Evolutionary conservation across 2,888 invertebrate genomes (phyloP).

Genomic region (Sepiola atlantica): DNA sequence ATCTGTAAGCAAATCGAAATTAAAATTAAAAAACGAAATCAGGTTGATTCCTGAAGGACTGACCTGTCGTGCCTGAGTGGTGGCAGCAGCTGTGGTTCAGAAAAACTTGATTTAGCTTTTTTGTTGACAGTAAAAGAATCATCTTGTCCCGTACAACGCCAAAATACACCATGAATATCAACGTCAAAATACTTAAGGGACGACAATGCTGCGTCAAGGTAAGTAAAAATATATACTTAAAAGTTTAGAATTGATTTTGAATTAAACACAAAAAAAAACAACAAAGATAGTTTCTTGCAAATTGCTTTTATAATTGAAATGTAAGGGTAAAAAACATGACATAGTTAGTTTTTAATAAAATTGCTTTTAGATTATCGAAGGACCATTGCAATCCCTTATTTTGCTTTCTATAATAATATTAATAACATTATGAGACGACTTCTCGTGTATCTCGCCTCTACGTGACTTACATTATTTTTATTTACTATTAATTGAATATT

Average conservation of each 20-base stretch:
- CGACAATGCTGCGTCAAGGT: slow-evolving; percentile 60
- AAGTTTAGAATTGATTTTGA: not conserved
- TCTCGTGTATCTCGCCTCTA: no score
- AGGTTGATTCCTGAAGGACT: not conserved
- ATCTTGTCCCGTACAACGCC: not conserved
- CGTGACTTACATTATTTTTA: no score
- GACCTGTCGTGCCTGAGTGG: not conserved
- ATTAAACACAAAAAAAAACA: not conserved
- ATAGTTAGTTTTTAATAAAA: no score
- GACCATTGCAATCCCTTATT: no score
- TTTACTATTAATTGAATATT: no score
- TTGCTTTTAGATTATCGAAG: no score
- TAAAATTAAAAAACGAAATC: not conserved
- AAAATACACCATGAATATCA: slow-evolving; percentile 56
- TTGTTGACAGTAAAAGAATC: not conserved
- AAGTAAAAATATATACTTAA: slow-evolving; percentile 34
- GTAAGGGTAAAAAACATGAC: not conserved
- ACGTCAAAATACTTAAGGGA: slow-evolving; percentile 61
- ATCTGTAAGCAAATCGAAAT: no score
- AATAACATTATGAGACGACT: no score
- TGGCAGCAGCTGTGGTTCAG: not conserved
- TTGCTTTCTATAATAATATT: no score
- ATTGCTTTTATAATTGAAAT: not conserved
- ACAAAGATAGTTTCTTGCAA: not conserved
- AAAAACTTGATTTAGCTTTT: not conserved